A percentile compares a stretch with the other conserved stretches of the same genome.
Evolutionary conservation across 2,113 vertebrate genomes (phyloP).

Genomic region (Empidonax alnorum): DNA sequence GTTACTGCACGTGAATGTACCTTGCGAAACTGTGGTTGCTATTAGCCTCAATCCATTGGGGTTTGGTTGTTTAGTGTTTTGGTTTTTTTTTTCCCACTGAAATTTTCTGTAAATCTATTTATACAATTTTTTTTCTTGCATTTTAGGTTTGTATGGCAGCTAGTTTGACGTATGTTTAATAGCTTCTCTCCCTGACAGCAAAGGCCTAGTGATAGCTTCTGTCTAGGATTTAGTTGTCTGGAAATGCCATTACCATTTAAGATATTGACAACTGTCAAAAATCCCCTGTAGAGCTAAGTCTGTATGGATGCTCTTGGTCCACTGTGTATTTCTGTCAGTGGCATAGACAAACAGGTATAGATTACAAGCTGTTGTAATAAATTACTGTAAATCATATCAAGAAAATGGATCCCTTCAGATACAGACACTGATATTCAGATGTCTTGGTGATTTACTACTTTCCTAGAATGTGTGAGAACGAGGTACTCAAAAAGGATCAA

Average conservation of each 20-base stretch:
- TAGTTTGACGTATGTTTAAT: not conserved
- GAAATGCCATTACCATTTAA: not conserved
- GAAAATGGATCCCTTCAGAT: not conserved
- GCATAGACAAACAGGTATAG: not conserved
- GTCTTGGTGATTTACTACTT: not conserved
- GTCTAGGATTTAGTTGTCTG: not conserved
- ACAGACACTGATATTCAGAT: not conserved
- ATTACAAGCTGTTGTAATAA: not conserved
- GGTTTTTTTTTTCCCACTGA: accelerated
- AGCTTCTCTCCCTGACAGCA: not conserved
- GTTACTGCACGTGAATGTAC: not conserved
- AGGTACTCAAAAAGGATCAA: not conserved
- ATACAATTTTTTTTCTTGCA: not conserved
- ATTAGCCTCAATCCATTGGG: not conserved
- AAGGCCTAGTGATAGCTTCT: not conserved
- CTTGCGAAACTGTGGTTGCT: not conserved
- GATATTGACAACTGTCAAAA: constrained; percentile 1
- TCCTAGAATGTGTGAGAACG: not conserved
- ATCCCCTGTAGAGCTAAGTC: not conserved
- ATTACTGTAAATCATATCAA: not conserved
- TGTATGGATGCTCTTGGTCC: not conserved
- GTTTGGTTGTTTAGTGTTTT: not conserved
- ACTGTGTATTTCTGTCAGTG: not conserved
- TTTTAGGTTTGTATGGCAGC: not conserved
- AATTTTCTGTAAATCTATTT: not conserved